Base-by-base conservation (phyloP, 2,797 vertebrate species). In the Loris lydekkerianus region DNA sequence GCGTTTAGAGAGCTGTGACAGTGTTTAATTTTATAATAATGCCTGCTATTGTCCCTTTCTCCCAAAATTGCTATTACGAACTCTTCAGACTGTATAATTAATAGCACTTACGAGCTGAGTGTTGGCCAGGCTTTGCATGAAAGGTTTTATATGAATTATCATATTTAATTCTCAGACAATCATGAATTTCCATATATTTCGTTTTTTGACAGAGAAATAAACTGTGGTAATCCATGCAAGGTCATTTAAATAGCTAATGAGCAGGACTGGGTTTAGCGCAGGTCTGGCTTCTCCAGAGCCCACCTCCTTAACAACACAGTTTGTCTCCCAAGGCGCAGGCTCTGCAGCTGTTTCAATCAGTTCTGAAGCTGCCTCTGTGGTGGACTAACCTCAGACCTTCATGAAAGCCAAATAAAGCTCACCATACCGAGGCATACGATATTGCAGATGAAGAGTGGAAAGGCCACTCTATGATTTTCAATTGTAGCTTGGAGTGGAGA, bases 371-470 rank as follows among this genome's bases (percentile, higher is more conserved):
- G 21, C 27, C 0, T 37, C 11, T 5, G 1, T 7, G 61, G 10
- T 27, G 3, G n/a, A 15, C 21, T 31, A 80, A 17, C 13, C 29
- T 53, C 29, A 20, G 1, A 17, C 11, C 23, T 61, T 63, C n/a
- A n/a, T 23, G 20, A 6, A 81, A 81, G 25, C 27, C 46, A 25
- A 6, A 11, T n/a, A 43, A 10, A 65, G 10, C 7, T 69, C 18
- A 78, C 1, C 3, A 14, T 10, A 4, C 60, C 8, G 0, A 77
- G 15, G 1, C 14, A 46, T 5, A 20, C n/a, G 10, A 10, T 46
- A 29, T 46, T 61, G 37, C 34, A 40, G 21, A 37, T 53, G 29
- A 29, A 9, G 2, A 20, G 4, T 25, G 37, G 29, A 61, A 80
- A 65, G 53, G 17, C 20, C 8, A 21, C 17, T 77, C 23, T 56